These are phyloP conservation scores for Eurois occulta DNA, from an alignment of 2,888 invertebrate genomes.

Conservation along the genomic window DNA sequence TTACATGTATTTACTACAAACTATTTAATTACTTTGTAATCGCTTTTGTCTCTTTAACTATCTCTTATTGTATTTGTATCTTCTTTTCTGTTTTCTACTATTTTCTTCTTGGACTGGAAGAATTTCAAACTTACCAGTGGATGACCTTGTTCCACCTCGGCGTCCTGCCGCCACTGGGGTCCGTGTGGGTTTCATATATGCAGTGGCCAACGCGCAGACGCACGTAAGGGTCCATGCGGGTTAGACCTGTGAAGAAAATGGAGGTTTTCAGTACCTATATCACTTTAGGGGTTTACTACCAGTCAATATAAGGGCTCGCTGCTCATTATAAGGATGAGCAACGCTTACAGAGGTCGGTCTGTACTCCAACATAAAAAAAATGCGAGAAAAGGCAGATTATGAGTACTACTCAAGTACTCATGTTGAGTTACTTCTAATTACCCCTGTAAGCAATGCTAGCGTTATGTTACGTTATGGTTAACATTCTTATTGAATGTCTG, in stretches of 20 bases:
- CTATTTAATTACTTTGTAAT: neutral
- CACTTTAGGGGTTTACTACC: neutral
- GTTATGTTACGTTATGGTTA: too few species aligned
- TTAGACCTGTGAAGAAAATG: conserved; percentile 90
- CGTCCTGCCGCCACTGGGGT: conserved; percentile 98
- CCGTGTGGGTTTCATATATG: conserved; percentile 98
- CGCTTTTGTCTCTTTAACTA: too few species aligned
- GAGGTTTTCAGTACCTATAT: neutral
- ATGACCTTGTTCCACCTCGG: conserved; percentile 99
- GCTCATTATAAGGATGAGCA: neutral
- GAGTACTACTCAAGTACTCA: neutral
- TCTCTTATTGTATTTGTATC: too few species aligned
- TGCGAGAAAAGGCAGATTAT: neutral
- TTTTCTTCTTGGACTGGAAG: too few species aligned
- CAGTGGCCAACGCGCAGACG: conserved; percentile 97
- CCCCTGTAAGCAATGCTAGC: too few species aligned
- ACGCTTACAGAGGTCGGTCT: too few species aligned
- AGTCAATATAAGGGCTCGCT: neutral
- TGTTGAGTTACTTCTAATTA: neutral
- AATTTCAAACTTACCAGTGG: conserved; percentile 92
- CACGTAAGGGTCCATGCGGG: conserved; percentile 99
- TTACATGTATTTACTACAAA: neutral
- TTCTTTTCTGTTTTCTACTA: too few species aligned
- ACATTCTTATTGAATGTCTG: neutral
- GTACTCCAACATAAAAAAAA: too few species aligned